Evolutionary conservation across 1,140 invertebrate species (phyloP).

Genomic region (Platyscapa corneri): DNA sequence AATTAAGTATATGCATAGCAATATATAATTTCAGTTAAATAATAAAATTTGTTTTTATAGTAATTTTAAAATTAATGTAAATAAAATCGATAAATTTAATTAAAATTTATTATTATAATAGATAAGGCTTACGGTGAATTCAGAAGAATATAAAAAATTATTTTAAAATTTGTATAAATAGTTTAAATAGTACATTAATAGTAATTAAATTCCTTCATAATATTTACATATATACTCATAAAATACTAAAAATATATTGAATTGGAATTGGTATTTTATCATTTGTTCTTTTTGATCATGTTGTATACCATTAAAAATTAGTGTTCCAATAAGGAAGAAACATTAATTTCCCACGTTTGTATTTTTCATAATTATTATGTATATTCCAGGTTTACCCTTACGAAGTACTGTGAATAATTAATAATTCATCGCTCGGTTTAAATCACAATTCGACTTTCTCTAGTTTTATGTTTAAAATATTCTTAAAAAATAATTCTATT

Average conservation of each 20-base stretch:
- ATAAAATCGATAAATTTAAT: no score
- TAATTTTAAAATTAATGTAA: no score
- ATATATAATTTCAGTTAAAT: no score
- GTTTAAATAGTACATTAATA: neutral
- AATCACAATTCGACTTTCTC: no score
- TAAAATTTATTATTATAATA: no score
- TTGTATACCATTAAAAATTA: neutral
- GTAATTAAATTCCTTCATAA: neutral
- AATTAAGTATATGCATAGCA: no score
- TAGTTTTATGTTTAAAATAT: no score
- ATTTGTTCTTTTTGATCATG: neutral
- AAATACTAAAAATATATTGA: no score
- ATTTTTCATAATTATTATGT: neutral
- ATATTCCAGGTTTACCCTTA: neutral
- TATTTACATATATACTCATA: neutral
- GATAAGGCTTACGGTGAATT: neutral
- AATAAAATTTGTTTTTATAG: no score
- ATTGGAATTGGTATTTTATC: no score
- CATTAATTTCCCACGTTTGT: neutral
- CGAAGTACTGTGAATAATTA: neutral
- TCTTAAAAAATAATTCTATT: no score
- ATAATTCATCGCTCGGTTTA: neutral
- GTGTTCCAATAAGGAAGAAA: neutral
- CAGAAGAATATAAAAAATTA: neutral
- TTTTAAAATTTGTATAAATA: neutral